Conservation (phyloP, 1,140 invertebrate species). For the Bombus balteatus region DNA sequence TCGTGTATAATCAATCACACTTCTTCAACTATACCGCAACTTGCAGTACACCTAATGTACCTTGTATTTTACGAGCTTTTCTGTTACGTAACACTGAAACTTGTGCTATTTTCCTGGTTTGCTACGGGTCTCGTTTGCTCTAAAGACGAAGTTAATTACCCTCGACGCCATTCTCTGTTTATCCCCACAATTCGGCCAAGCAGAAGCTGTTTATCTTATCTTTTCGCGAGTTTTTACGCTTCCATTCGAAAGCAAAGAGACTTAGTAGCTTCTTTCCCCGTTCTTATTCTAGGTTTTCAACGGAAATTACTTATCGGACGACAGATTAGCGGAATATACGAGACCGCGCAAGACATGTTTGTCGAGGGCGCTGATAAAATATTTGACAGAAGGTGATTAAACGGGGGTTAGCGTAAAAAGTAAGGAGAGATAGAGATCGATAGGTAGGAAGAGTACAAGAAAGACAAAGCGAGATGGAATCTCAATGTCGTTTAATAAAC, state of each 20-base stretch:
- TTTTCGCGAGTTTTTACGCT: not conserved
- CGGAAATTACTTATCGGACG: not conserved
- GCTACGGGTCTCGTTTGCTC: not conserved
- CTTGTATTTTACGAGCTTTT: not conserved
- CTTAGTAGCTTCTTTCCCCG: not conserved
- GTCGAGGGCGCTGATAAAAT: not conserved
- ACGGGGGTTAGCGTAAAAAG: not conserved
- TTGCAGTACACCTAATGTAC: not conserved
- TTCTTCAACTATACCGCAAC: not conserved
- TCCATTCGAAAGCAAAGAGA: not conserved
- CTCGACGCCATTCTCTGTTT: constrained; percentile 25
- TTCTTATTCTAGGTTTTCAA: too few relatives aligned
- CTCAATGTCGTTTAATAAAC: constrained; percentile 31
- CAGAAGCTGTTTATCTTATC: constrained; percentile 22
- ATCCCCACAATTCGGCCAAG: not conserved
- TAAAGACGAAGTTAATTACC: constrained; percentile 30
- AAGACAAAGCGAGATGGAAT: constrained; percentile 3
- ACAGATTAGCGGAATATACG: constrained; percentile 2
- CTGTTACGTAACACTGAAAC: not conserved
- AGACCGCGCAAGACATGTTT: not conserved
- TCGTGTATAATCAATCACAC: not conserved
- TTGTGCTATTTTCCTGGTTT: not conserved
- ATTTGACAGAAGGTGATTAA: not conserved
- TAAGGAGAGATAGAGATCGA: not conserved
- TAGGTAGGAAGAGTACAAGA: not conserved